These are phyloP conservation scores for Porites rus DNA, from an alignment of 92 coral and sea anemone genomes.

Conservation along the genomic window DNA sequence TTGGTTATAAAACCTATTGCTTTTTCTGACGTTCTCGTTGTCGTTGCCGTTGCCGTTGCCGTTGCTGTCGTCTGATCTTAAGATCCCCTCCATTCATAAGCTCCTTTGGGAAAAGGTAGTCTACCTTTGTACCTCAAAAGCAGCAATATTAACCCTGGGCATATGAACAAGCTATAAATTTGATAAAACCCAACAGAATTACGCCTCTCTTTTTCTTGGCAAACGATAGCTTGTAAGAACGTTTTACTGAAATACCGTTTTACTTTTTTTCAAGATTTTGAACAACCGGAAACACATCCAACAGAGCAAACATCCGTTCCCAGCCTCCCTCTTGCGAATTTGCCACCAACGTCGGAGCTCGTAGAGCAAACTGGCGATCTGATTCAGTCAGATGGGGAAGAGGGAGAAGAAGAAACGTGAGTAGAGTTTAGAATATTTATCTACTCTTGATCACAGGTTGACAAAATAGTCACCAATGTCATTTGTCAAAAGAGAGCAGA, in stretches of 20 bases:
- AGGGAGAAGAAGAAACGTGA: constrained; percentile 39
- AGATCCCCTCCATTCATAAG: too few relatives aligned
- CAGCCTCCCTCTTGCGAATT: constrained; percentile 74
- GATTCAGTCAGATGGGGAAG: constrained; percentile 70
- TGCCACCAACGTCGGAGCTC: constrained; percentile 70
- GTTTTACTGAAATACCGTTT: background rate
- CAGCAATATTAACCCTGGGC: too few relatives aligned
- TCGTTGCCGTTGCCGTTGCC: too few relatives aligned
- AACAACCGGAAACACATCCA: constrained; percentile 4
- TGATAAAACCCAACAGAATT: too few relatives aligned
- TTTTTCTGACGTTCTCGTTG: too few relatives aligned
- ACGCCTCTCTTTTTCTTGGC: background rate
- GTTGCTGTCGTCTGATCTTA: too few relatives aligned
- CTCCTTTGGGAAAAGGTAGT: too few relatives aligned
- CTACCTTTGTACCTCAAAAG: too few relatives aligned
- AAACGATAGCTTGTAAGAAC: too few relatives aligned
- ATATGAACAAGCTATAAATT: too few relatives aligned
- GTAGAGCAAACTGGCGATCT: constrained; percentile 63
- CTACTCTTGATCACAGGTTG: background rate
- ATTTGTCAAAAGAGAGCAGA: too few relatives aligned
- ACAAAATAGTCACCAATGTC: background rate
- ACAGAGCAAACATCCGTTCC: constrained; percentile 49
- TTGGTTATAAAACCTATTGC: too few relatives aligned
- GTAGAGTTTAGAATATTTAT: background rate
- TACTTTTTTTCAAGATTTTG: constrained; percentile 4